Evolutionary conservation across 2,797 vertebrate genomes (phyloP).

Genomic region (Psittacula derbiana): DNA sequence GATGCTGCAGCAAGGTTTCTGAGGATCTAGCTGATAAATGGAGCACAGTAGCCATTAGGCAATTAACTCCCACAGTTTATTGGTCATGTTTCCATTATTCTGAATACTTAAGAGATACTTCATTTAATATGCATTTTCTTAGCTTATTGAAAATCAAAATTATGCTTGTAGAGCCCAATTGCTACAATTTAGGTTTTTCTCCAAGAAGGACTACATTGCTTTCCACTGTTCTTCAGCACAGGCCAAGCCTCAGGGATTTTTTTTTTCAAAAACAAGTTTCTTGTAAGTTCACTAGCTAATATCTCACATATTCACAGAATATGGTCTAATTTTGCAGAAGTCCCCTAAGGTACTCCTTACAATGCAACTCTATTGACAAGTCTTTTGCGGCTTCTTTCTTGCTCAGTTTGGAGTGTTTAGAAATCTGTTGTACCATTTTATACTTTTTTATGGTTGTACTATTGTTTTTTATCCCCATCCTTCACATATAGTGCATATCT

Average conservation of each 20-base stretch:
- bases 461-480: accelerated
- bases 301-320: not conserved
- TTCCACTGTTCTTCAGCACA: not conserved
- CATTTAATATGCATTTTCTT: not conserved
- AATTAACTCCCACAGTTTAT: conserved; percentile 19
- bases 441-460: not conserved
- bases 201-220: not conserved
- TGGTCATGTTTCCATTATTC: not conserved
- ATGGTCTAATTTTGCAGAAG: not conserved
- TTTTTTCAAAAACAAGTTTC: not conserved
- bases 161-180: not conserved
- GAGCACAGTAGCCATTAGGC: conserved; percentile 28
- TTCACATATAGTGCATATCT: not conserved
- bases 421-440: not conserved
- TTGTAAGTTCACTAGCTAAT: not conserved
- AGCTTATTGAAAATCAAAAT: not conserved
- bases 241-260: not conserved
- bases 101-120: not conserved
- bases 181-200: not conserved
- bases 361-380: not conserved
- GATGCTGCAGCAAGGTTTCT: not conserved
- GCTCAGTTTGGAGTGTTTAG: not conserved
- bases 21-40: conserved; percentile 1
- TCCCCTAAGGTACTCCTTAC: not conserved
- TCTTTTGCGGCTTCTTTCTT: not conserved